A percentile compares a stretch with the other conserved stretches of the same genome.
Conservation (phyloP, 2,113 vertebrate genomes). For the Probosciger aterrimus region DNA sequence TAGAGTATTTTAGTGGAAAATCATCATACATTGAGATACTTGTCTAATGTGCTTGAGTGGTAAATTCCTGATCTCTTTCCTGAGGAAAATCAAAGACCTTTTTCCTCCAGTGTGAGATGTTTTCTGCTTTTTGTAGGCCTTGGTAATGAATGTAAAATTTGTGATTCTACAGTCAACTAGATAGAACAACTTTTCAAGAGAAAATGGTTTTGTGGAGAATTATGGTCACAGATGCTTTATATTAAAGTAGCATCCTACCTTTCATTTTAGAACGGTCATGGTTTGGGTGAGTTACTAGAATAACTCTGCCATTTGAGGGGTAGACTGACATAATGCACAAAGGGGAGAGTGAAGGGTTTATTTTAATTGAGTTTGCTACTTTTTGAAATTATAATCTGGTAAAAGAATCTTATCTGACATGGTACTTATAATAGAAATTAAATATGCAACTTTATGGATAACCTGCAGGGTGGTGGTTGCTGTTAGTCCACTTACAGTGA, state of each 20-base stretch:
- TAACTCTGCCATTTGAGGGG: background rate
- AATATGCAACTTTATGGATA: background rate
- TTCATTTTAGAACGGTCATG: background rate
- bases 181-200: background rate
- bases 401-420: background rate
- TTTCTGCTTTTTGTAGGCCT: background rate
- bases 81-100: background rate
- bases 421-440: background rate
- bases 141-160: background rate
- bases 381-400: background rate
- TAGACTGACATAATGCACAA: background rate
- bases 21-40: background rate
- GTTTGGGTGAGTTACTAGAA: background rate
- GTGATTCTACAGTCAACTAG: background rate
- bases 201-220: background rate
- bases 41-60: background rate
- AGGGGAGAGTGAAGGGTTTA: background rate
- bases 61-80: background rate
- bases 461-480: conserved; percentile 23
- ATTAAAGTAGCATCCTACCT: background rate
- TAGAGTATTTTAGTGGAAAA: background rate
- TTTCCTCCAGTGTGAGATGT: background rate
- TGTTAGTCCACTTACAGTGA: conserved; percentile 4
- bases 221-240: background rate
- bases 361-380: background rate